phyloP scores from a whole-genome alignment of 2,888 invertebrate genomes.

The Lycia hirtaria region DNA sequence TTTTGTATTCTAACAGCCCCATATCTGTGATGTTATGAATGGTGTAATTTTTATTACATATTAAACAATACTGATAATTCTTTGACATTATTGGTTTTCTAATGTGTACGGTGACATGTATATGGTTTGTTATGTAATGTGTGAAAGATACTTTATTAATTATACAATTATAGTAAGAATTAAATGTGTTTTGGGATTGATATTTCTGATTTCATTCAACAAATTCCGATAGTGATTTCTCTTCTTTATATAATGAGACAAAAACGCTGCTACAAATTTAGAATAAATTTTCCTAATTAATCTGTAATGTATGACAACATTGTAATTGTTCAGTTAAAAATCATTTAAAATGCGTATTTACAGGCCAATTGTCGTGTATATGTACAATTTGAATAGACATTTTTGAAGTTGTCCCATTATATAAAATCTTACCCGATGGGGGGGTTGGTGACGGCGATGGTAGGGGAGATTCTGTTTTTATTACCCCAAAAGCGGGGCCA shows the following conservation, averaged over 20 bases:
- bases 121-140: not conserved
- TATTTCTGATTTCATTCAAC: not conserved
- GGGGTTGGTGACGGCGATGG: constrained; percentile 49
- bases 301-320: not conserved
- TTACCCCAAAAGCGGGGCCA: constrained; percentile 58
- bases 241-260: constrained; percentile 47
- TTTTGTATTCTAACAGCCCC: constrained; percentile 23
- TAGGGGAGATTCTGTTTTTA: constrained; percentile 54
- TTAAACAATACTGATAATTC: too few relatives aligned
- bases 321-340: not conserved
- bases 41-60: not conserved
- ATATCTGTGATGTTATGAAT: constrained; percentile 17
- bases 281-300: not conserved
- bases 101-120: not conserved
- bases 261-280: constrained; percentile 20
- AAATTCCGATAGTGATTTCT: not conserved
- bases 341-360: constrained; percentile 42
- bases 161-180: not conserved
- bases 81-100: not conserved
- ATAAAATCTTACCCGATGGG: constrained; percentile 59
- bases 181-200: too few relatives aligned
- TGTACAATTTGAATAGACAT: constrained; percentile 18
- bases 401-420: constrained; percentile 41
- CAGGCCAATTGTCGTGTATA: constrained; percentile 45
- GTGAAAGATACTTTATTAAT: not conserved